Evolutionary conservation across 2,113 vertebrate species (phyloP).

Genomic region (Thryonomys swinderianus): DNA sequence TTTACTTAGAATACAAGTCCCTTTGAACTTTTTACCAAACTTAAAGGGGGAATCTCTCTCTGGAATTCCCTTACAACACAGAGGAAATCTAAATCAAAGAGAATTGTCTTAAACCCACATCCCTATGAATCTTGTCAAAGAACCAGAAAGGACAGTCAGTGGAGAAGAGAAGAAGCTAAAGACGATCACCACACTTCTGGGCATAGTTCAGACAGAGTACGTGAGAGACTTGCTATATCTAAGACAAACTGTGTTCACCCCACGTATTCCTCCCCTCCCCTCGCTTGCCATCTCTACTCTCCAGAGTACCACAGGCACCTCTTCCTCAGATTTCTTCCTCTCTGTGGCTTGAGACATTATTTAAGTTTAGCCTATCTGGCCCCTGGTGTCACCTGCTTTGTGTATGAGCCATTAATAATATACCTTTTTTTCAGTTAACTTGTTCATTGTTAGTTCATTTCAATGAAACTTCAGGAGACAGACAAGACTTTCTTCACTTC

Average conservation of each 20-base stretch:
- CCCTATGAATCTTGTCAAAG: not conserved
- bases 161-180: not conserved
- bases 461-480: not conserved
- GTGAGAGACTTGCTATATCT: not conserved
- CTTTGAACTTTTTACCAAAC: not conserved
- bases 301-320: not conserved
- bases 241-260: not conserved
- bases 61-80: not conserved
- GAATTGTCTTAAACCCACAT: not conserved
- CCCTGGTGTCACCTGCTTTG: not conserved
- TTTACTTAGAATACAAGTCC: not conserved
- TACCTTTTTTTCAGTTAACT: not conserved
- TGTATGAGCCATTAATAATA: not conserved
- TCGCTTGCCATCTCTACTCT: not conserved
- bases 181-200: not conserved
- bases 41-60: not conserved
- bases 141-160: not conserved
- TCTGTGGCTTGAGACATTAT: not conserved
- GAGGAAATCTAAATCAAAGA: not conserved
- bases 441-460: not conserved
- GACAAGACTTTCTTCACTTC: not conserved
- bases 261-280: not conserved
- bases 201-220: not conserved
- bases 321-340: not conserved
- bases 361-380: not conserved